A percentile compares a stretch with the other conserved stretches of the same genome.
Evolutionary conservation across 2,888 invertebrate genomes (phyloP).

Genomic region (Caenorhabditis sp.): DNA sequence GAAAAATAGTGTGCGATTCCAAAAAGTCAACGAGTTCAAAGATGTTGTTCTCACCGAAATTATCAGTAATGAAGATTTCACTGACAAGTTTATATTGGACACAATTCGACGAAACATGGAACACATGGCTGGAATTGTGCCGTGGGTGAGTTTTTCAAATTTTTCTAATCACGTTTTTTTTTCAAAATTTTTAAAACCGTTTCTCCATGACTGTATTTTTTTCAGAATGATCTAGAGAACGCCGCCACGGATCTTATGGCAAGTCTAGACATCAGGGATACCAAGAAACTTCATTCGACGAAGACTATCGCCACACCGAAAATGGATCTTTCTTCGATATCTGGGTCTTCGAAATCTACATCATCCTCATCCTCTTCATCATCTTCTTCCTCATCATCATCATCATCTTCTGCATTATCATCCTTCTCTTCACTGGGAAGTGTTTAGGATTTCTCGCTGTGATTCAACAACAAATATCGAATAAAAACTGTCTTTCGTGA

Average conservation of each 20-base stretch:
- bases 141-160: slow-evolving; percentile 27
- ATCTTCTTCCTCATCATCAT: slow-evolving; percentile 16
- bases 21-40: slow-evolving; percentile 29
- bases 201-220: too few relatives aligned
- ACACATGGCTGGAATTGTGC: slow-evolving; percentile 21
- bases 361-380: slow-evolving; percentile 1
- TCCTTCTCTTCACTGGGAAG: slow-evolving; percentile 15
- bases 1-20: not conserved
- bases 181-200: too few relatives aligned
- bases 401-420: slow-evolving; percentile 12
- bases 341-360: slow-evolving; percentile 3
- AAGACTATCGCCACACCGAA: slow-evolving; percentile 23
- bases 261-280: slow-evolving; percentile 9
- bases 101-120: slow-evolving; percentile 28
- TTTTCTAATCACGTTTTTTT: too few relatives aligned
- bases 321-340: slow-evolving; percentile 4
- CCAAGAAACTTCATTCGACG: slow-evolving; percentile 12
- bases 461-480: slow-evolving; percentile 1
- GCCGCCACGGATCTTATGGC: slow-evolving; percentile 18
- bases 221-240: slow-evolving; percentile 32
- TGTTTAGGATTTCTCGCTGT: slow-evolving; percentile 4
- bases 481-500: not conserved
- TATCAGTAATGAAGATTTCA: slow-evolving; percentile 29
- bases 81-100: slow-evolving; percentile 23
- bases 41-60: slow-evolving; percentile 35